Evolutionary conservation across 2,797 vertebrate species (phyloP), one percentile per base, ranked within the genome.

Genomic region (Discoglossus pictus): DNA sequence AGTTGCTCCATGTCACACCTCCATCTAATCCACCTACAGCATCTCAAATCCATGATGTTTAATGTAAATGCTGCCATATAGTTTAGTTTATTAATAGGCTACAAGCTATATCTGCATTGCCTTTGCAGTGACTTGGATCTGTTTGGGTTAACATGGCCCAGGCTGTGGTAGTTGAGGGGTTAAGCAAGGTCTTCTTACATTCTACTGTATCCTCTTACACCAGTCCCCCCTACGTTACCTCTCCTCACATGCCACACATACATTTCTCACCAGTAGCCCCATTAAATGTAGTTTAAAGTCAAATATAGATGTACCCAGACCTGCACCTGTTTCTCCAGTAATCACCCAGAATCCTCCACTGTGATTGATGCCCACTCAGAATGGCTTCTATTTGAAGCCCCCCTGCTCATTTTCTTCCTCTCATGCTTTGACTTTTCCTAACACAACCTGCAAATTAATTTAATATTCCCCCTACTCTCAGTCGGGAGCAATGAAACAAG

Each of bases 361-460:
- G 78, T 85, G 85, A 87, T 80, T 80, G 85, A 89, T 87, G 74
- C 78, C 68, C 74, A 83, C 79, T 84, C 81, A 68, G 83, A 84
- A 80, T 84, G 68, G 74, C 78, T 74, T 61, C 66, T 68, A 72
- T 79, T 79, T 75, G 73, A 78, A 73, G 21, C 20, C 7, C 10
- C 7, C 31, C n/a, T n/a, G n/a, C n/a, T n/a, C n/a, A n/a, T n/a
- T n/a, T n/a, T 79, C 46, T 25, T 36, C 48, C 68, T 78, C 76
- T 43, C 76, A 63, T 80, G 79, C 81, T 84, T 82, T 87, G 87
- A 83, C 85, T 83, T 83, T 89, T 88, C 87, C 81, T 88, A 89
- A 89, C 88, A 88, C 87, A 90, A 91, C 89, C 90, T 90, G 88
- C 88, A 91, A 91, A 91, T 91, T 91, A 91, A 91, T 91, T 91